Evolutionary conservation across 2,797 vertebrate species (phyloP).

Genomic region (Carcharodon carcharias): DNA sequence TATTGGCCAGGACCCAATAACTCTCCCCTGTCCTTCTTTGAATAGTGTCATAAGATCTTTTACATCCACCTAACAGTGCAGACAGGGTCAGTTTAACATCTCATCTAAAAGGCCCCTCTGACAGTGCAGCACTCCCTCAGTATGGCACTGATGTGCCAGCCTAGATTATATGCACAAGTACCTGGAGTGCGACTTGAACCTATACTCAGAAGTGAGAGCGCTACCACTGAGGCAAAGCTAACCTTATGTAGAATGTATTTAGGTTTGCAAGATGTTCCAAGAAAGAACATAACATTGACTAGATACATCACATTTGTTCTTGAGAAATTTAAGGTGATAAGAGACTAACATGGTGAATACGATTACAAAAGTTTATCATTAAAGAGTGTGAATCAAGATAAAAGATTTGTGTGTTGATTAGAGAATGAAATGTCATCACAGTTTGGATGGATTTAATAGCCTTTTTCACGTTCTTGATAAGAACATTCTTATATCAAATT

Average conservation of each 20-base stretch:
- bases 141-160: neutral
- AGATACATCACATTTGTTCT: neutral
- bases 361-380: neutral
- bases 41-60: too few species aligned
- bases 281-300: neutral
- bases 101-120: neutral
- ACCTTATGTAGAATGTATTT: neutral
- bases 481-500: neutral
- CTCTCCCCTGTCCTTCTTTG: too few species aligned
- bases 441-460: neutral
- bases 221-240: neutral
- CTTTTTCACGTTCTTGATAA: neutral
- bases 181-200: neutral
- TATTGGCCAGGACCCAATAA: too few species aligned
- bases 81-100: neutral
- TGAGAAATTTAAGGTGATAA: neutral
- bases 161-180: neutral
- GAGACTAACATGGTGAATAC: neutral
- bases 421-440: neutral
- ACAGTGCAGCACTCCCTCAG: neutral
- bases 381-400: neutral
- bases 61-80: too few species aligned
- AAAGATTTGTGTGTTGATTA: neutral
- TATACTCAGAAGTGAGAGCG: neutral
- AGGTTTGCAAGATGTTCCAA: neutral